Conservation (phyloP, 37 sponge, comb jelly and placozoan species). For the Amphimedon queenslandica region DNA sequence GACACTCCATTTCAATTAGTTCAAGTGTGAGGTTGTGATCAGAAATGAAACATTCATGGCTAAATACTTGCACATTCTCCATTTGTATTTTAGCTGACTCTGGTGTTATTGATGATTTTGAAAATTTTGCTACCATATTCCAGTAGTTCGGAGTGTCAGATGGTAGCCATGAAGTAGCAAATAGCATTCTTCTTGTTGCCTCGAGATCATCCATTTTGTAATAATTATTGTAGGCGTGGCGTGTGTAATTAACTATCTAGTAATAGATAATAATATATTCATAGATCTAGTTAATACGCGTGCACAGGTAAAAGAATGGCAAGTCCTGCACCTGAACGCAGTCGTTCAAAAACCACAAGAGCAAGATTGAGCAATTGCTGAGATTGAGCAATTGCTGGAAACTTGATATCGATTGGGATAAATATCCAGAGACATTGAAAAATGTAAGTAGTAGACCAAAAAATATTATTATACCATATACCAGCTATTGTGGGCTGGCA, state of each 20-base stretch:
- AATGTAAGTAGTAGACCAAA: background rate
- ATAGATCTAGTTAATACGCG: too few species aligned
- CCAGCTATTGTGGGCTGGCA: too few species aligned
- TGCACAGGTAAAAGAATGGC: too few species aligned
- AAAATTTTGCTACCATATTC: too few species aligned
- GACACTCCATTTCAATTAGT: background rate
- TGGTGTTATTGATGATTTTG: background rate
- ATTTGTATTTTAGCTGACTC: background rate
- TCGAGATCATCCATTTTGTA: background rate
- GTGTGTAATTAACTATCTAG: too few species aligned
- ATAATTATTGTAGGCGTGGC: background rate
- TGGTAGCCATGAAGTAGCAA: constrained; percentile 6
- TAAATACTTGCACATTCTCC: background rate
- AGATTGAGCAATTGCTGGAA: background rate
- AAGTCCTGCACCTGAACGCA: background rate
- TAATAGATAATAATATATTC: too few species aligned
- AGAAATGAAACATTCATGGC: background rate
- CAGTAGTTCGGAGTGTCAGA: constrained; percentile 1
- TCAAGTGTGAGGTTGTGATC: background rate
- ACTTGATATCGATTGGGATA: background rate
- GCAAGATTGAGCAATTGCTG: background rate
- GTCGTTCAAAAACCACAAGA: background rate
- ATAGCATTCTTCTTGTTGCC: constrained; percentile 8
- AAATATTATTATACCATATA: background rate
- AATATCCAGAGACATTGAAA: background rate